A percentile compares a stretch with the other conserved stretches of the same genome.
Conservation (phyloP, 2,888 invertebrate genomes). For the Prenolepis imparis region DNA sequence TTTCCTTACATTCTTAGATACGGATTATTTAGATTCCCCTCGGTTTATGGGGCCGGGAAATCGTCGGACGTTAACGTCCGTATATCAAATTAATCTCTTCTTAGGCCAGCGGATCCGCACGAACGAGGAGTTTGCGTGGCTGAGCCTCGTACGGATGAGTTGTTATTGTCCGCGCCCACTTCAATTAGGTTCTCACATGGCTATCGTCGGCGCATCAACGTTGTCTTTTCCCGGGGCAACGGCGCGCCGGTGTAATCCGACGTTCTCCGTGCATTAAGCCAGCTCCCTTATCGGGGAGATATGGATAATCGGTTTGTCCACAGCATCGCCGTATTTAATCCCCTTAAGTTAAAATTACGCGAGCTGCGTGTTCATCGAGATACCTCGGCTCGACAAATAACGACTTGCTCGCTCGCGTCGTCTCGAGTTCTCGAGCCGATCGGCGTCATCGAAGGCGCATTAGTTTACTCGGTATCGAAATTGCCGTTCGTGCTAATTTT, state of each 20-base stretch:
- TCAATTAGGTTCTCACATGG: constrained; percentile 73
- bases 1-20: not conserved
- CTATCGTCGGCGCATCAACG: constrained; percentile 72
- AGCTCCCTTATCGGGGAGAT: constrained; percentile 67
- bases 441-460: constrained; percentile 43
- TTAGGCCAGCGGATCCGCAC: constrained; percentile 19
- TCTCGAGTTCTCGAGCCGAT: constrained; percentile 26
- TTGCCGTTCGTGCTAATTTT: constrained; percentile 32
- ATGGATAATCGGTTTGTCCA: constrained; percentile 67
- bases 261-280: constrained; percentile 68
- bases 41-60: not conserved
- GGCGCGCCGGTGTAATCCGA: constrained; percentile 65
- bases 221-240: constrained; percentile 67
- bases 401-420: constrained; percentile 27
- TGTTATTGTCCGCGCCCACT: constrained; percentile 74
- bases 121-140: constrained; percentile 72
- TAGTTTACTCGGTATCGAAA: constrained; percentile 19
- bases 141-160: constrained; percentile 60
- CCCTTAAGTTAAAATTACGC: constrained; percentile 50
- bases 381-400: constrained; percentile 31
- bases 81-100: constrained; percentile 44
- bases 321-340: constrained; percentile 65
- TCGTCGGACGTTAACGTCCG: not conserved
- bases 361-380: constrained; percentile 53
- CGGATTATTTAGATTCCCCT: not conserved